A percentile compares a stretch with the other conserved stretches of the same genome.
phyloP scores from a whole-genome alignment of 2,797 vertebrate species.

The Gobio occitaniae region DNA sequence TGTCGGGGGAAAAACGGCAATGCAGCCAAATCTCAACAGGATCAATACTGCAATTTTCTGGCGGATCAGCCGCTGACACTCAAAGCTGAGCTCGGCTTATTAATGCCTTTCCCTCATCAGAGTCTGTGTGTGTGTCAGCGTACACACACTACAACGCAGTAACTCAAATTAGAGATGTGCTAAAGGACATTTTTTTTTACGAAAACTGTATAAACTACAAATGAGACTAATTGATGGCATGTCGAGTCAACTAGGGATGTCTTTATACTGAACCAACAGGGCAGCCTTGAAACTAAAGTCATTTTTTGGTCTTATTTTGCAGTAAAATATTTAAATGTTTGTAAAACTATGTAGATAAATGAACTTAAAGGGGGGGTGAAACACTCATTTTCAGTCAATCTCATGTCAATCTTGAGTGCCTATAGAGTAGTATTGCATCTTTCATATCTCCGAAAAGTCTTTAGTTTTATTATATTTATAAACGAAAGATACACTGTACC shows the following conservation, averaged over 20 bases:
- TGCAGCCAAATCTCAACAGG: conserved; percentile 39
- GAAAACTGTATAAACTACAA: background rate
- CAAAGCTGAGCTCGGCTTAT: conserved; percentile 40
- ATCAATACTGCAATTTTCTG: conserved; percentile 61
- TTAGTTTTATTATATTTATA: too few species aligned
- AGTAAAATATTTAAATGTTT: background rate
- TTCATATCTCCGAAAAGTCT: too few species aligned
- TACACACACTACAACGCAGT: background rate
- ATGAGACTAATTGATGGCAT: background rate
- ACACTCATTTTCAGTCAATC: too few species aligned
- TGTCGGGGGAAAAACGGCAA: conserved; percentile 6
- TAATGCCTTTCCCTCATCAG: conserved; percentile 18
- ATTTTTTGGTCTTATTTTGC: background rate
- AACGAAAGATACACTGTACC: too few species aligned
- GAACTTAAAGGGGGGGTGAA: background rate
- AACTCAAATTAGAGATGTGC: background rate
- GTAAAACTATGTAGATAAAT: background rate
- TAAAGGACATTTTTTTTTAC: background rate
- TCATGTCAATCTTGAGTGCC: too few species aligned
- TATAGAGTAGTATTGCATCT: too few species aligned
- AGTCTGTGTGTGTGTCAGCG: background rate
- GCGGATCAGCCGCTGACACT: conserved; percentile 48
- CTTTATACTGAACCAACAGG: background rate
- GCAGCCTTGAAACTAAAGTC: background rate
- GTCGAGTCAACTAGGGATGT: background rate